Evolutionary conservation across 2,888 invertebrate species (phyloP).

Genomic region (Thymelicus acteon): DNA sequence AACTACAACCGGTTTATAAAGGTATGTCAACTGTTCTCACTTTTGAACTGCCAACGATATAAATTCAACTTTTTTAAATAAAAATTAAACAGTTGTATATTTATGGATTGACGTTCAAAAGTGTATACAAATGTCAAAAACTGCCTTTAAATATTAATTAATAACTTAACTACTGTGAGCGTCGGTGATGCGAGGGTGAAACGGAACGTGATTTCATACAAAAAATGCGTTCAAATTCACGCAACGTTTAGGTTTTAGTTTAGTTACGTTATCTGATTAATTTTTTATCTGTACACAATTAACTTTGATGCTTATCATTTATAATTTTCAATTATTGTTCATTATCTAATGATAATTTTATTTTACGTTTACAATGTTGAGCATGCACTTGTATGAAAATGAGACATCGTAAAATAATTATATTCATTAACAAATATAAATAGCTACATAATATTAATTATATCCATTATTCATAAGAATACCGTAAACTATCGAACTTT

Average conservation of each 20-base stretch:
- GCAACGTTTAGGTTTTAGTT: not conserved
- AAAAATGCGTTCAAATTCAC: slow-evolving; percentile 28
- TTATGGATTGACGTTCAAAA: slow-evolving; percentile 15
- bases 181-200: slow-evolving; percentile 26
- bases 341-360: slow-evolving; percentile 8
- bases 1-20: slow-evolving; percentile 11
- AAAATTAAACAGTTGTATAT: not conserved
- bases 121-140: slow-evolving; percentile 27
- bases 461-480: not conserved
- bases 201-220: slow-evolving; percentile 16
- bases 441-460: not conserved
- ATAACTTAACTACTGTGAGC: slow-evolving; percentile 30
- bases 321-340: not conserved
- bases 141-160: slow-evolving; percentile 24
- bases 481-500: no score
- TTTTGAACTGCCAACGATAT: slow-evolving; percentile 13
- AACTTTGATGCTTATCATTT: slow-evolving; percentile 6
- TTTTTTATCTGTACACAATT: slow-evolving; percentile 1
- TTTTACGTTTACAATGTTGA: slow-evolving; percentile 13
- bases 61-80: not conserved
- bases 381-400: slow-evolving; percentile 12
- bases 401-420: not conserved
- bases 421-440: not conserved
- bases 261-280: not conserved
- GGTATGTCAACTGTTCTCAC: slow-evolving; percentile 2